Evolutionary conservation across 2,888 invertebrate genomes (phyloP).

Genomic region (Megastigmus dorsalis): DNA sequence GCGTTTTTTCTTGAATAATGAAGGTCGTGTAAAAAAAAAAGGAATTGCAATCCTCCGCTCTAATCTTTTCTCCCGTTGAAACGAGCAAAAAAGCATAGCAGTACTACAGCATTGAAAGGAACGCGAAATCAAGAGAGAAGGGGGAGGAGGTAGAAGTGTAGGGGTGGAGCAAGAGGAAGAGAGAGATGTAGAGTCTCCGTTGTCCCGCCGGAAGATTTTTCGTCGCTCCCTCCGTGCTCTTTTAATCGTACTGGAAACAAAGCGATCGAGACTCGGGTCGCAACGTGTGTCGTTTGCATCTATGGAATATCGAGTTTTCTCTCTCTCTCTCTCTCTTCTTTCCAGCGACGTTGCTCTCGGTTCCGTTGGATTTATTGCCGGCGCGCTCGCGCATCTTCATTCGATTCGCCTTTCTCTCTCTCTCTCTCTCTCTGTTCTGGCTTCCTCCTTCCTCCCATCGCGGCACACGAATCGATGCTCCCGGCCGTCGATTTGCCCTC

Average conservation of each 20-base stretch:
- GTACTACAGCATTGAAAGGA: not conserved
- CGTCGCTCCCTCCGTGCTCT: slow-evolving; percentile 14
- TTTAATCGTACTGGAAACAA: slow-evolving; percentile 46
- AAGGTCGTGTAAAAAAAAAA: not conserved
- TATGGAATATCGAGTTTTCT: slow-evolving; percentile 37
- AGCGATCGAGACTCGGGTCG: slow-evolving; percentile 28
- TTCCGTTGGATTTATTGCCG: slow-evolving; percentile 41
- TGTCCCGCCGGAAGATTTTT: slow-evolving; percentile 29
- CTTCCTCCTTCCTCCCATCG: not conserved
- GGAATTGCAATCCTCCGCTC: not conserved
- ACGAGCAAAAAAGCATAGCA: not conserved
- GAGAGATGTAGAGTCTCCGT: not conserved
- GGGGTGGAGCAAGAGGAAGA: not conserved
- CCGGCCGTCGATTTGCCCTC: not conserved
- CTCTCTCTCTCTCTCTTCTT: not conserved
- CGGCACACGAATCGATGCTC: slow-evolving; percentile 29
- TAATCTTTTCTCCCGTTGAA: not conserved
- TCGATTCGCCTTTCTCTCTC: slow-evolving; percentile 40
- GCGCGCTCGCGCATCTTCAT: slow-evolving; percentile 49
- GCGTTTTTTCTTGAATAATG: not conserved
- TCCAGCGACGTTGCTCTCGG: slow-evolving; percentile 17
- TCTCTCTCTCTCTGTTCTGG: too few species aligned
- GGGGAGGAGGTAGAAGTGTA: not conserved
- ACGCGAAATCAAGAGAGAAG: not conserved
- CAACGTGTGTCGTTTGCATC: slow-evolving; percentile 45